Percentiles rank a stretch among this genome's conserved stretches.
These are phyloP conservation scores for Cenopis cana DNA, from an alignment of 2,888 invertebrate genomes.

Conservation along the genomic window DNA sequence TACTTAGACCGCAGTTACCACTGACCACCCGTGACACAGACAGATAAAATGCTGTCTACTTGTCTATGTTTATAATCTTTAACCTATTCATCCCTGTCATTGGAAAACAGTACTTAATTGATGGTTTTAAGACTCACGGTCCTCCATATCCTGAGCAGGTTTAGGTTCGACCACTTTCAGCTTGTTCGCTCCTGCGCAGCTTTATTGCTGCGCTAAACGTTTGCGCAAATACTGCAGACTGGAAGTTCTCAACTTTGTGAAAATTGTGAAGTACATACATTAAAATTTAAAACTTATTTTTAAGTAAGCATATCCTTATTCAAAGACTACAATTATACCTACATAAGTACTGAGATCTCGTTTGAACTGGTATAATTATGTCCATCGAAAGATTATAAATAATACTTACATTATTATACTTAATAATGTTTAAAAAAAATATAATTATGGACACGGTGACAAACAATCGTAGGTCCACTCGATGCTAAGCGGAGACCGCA, in stretches of 20 bases:
- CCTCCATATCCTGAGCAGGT: not conserved
- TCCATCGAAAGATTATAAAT: no score
- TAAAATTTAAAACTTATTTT: not conserved
- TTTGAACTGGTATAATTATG: no score
- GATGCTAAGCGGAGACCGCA: no score
- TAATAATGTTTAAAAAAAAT: no score
- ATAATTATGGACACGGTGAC: no score
- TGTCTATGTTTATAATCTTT: slow-evolving; percentile 5
- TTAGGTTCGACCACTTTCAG: slow-evolving; percentile 21
- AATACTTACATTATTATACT: no score
- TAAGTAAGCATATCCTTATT: no score
- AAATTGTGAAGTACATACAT: slow-evolving; percentile 10
- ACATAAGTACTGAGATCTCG: no score
- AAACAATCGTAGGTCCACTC: no score
- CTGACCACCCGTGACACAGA: slow-evolving; percentile 22
- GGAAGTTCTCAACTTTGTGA: slow-evolving; percentile 27
- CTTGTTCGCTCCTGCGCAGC: slow-evolving; percentile 32
- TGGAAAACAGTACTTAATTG: not conserved
- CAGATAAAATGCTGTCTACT: slow-evolving; percentile 9
- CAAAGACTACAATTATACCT: no score
- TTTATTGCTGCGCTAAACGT: slow-evolving; percentile 33
- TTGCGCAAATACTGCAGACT: slow-evolving; percentile 35
- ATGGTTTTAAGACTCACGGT: not conserved
- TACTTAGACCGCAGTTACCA: not conserved
- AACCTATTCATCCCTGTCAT: not conserved